phyloP scores from a whole-genome alignment of 2,888 invertebrate species.

The Lamellibrachia satsuma region DNA sequence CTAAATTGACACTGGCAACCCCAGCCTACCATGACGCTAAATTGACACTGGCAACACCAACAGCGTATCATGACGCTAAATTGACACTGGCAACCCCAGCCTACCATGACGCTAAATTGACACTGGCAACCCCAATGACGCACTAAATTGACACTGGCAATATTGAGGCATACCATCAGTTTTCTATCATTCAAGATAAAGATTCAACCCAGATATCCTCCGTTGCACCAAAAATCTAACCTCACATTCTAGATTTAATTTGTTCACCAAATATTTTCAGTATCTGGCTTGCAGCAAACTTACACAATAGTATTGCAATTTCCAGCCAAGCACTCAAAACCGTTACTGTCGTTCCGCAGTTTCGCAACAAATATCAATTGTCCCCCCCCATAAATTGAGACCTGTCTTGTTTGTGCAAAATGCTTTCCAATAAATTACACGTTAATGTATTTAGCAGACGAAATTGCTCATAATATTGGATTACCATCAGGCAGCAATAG shows the following conservation, averaged over 20 bases:
- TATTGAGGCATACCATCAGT: not conserved
- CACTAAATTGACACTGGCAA: too few relatives aligned
- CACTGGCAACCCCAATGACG: too few relatives aligned
- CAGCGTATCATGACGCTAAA: too few relatives aligned
- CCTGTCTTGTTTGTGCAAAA: not conserved
- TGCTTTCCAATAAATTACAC: not conserved
- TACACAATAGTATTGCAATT: not conserved
- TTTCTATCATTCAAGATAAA: not conserved
- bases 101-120: too few relatives aligned
- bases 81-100: too few relatives aligned
- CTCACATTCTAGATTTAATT: not conserved
- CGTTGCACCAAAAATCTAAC: not conserved
- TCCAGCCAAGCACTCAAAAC: not conserved
- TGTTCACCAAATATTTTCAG: not conserved
- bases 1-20: too few relatives aligned
- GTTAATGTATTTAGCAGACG: not conserved
- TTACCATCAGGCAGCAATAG: not conserved
- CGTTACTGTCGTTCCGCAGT: not conserved
- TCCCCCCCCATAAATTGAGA: not conserved
- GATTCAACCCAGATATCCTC: not conserved
- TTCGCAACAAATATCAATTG: not conserved
- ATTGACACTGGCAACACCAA: too few relatives aligned
- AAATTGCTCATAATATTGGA: constrained; percentile 8
- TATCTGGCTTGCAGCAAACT: not conserved
- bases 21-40: too few relatives aligned